Conservation (phyloP, 2,113 vertebrate genomes). For the Leuciscus idus region DNA sequence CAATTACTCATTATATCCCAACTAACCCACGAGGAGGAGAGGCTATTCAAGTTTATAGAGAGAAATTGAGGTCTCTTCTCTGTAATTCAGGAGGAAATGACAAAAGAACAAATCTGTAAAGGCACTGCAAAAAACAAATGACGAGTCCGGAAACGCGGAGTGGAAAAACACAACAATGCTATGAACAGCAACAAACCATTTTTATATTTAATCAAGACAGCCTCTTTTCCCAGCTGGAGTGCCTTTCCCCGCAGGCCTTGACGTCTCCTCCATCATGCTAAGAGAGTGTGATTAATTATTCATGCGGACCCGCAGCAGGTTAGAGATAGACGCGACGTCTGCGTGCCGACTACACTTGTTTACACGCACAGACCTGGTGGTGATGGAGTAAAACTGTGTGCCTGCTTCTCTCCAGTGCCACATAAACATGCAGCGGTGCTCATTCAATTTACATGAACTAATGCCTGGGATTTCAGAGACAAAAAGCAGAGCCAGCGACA, state of each 20-base stretch:
- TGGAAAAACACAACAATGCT: slow-evolving; percentile 62
- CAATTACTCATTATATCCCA: slow-evolving; percentile 44
- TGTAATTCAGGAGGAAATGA: slow-evolving; percentile 27
- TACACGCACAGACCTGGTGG: slow-evolving; percentile 64
- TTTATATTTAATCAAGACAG: slow-evolving; percentile 74
- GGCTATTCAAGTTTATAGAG: slow-evolving; percentile 9
- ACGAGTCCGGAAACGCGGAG: background rate
- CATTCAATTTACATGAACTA: slow-evolving; percentile 9
- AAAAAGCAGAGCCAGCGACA: background rate
- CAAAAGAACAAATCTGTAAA: slow-evolving; percentile 24
- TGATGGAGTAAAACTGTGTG: slow-evolving; percentile 58
- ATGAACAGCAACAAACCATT: slow-evolving; percentile 68
- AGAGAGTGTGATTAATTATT: slow-evolving; percentile 74
- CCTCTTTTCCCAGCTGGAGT: slow-evolving; percentile 58
- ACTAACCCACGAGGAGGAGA: background rate
- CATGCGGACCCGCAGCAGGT: slow-evolving; percentile 65
- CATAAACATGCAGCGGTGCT: background rate
- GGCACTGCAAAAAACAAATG: background rate
- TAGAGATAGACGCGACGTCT: slow-evolving; percentile 53
- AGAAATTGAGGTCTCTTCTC: background rate
- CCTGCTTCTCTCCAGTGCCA: background rate
- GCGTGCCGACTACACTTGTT: slow-evolving; percentile 55
- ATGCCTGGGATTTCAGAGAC: background rate
- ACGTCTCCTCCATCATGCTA: slow-evolving; percentile 67
- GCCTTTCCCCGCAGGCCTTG: slow-evolving; percentile 54